Percentiles rank a stretch among this genome's conserved stretches.
Conservation (phyloP, 1,140 invertebrate genomes). For the Megalonaias nervosa region DNA sequence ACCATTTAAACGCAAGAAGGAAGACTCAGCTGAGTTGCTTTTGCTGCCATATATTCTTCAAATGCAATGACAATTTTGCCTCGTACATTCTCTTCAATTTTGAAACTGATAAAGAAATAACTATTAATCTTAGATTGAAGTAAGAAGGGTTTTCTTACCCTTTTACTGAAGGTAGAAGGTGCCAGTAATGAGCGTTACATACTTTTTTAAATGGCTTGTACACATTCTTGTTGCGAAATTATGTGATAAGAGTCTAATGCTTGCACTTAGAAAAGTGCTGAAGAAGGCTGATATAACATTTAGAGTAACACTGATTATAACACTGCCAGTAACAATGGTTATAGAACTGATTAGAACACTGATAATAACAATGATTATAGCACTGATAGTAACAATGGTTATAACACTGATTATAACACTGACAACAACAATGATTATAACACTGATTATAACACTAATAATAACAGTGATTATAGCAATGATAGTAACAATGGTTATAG, state of each 20-base stretch:
- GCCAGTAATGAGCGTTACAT: too few relatives aligned
- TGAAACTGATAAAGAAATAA: too few relatives aligned
- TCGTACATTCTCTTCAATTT: too few relatives aligned
- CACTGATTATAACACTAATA: neutral
- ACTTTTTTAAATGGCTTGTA: too few relatives aligned
- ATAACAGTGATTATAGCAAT: neutral
- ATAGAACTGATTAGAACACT: slow-evolving; percentile 5
- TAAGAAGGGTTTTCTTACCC: too few relatives aligned
- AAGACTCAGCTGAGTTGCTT: too few relatives aligned
- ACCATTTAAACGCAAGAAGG: too few relatives aligned
- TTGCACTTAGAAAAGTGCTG: slow-evolving; percentile 5
- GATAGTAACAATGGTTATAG: neutral
- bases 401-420: slow-evolving; percentile 7
- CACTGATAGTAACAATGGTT: neutral
- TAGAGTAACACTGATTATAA: neutral
- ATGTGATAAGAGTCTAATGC: neutral
- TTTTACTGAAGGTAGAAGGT: too few relatives aligned
- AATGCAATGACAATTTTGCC: too few relatives aligned
- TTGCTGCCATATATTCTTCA: too few relatives aligned
- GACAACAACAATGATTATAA: neutral
- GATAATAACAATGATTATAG: slow-evolving; percentile 5
- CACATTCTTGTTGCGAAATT: too few relatives aligned
- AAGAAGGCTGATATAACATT: slow-evolving; percentile 2
- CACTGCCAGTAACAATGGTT: neutral
- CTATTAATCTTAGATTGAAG: too few relatives aligned